phyloP scores from a whole-genome alignment of 2,888 invertebrate genomes.

The Cataglyphis cursor region DNA sequence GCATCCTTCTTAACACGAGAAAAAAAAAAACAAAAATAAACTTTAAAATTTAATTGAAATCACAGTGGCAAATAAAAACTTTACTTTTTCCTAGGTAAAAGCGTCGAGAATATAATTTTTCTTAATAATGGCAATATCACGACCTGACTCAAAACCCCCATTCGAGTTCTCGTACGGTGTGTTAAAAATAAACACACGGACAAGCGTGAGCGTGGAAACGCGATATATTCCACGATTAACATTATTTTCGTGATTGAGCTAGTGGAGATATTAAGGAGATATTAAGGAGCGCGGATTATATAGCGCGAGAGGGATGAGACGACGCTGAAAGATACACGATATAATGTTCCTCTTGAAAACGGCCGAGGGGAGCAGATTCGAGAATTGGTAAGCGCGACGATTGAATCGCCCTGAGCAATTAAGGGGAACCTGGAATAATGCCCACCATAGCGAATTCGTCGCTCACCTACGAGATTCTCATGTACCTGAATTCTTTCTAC shows the following conservation, averaged over 20 bases:
- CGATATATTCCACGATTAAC: not conserved
- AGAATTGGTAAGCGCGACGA: not conserved
- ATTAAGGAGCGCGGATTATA: not conserved
- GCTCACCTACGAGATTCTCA: conserved; percentile 93
- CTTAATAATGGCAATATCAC: not conserved
- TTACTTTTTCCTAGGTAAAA: not conserved
- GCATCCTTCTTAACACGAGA: not conserved
- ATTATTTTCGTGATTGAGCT: not conserved
- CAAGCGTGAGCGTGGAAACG: not conserved
- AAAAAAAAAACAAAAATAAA: not conserved
- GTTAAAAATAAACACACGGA: conserved; percentile 25
- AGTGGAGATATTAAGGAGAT: not conserved
- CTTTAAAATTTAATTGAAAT: not conserved
- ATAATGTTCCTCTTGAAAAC: not conserved
- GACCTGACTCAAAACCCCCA: not conserved
- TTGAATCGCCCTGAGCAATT: too few species aligned
- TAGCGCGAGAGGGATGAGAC: not conserved
- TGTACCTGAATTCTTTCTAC: conserved; percentile 95
- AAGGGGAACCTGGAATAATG: conserved; percentile 74
- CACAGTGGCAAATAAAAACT: not conserved
- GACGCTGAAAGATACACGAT: not conserved
- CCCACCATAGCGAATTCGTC: conserved; percentile 91
- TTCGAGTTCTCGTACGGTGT: not conserved
- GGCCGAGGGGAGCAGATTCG: not conserved
- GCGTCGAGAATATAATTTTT: not conserved